Conservation (phyloP, 2,113 vertebrate genomes). For the Triplophysa tibetana region DNA sequence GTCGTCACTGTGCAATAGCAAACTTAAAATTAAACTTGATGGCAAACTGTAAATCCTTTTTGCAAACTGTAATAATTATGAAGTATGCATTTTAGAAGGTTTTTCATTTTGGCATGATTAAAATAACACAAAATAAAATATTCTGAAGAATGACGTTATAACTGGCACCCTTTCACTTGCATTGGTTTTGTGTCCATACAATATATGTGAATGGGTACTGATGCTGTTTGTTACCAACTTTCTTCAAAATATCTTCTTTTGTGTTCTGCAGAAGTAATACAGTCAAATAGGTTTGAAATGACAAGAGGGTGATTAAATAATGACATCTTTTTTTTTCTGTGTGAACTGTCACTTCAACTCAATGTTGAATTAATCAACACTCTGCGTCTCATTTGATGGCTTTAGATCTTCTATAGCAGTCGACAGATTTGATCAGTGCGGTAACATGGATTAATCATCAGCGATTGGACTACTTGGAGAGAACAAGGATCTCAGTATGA, state of each 20-base stretch:
- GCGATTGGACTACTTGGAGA: constrained; percentile 69
- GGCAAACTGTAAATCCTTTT: neutral
- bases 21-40: too few relatives aligned
- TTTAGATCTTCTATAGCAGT: constrained; percentile 42
- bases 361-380: constrained; percentile 33
- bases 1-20: too few relatives aligned
- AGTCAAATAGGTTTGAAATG: too few relatives aligned
- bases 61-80: constrained; percentile 11
- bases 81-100: neutral
- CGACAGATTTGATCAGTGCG: constrained; percentile 54
- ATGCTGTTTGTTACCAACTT: too few relatives aligned
- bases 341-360: neutral
- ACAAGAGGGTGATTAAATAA: too few relatives aligned
- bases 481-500: constrained; percentile 65
- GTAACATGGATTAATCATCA: constrained; percentile 65
- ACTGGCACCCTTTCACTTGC: too few relatives aligned
- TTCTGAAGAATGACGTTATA: too few relatives aligned
- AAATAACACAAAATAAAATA: too few relatives aligned
- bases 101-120: constrained; percentile 18
- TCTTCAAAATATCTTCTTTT: too few relatives aligned
- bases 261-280: too few relatives aligned
- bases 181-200: neutral
- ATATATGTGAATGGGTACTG: too few relatives aligned
- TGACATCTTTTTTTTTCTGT: too few relatives aligned
- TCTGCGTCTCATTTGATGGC: constrained; percentile 41